Conservation (phyloP, 2,888 invertebrate genomes). For the Phania funesta region DNA sequence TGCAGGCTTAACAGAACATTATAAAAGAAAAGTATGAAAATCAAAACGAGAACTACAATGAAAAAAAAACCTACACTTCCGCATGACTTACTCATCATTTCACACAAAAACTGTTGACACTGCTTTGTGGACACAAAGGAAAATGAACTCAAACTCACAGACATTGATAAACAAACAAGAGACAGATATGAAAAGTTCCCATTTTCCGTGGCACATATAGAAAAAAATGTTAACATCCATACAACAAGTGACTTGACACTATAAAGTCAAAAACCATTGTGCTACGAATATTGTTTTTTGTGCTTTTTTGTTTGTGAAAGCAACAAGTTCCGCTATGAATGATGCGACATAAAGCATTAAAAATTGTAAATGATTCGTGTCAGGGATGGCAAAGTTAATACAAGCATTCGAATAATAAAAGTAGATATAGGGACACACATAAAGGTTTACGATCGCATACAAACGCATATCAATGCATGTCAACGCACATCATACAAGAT, state of each 20-base stretch:
- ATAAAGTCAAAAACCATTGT: constrained; percentile 39
- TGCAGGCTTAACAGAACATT: constrained; percentile 63
- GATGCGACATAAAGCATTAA: constrained; percentile 17
- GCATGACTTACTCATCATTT: constrained; percentile 67
- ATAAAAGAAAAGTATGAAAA: constrained; percentile 44
- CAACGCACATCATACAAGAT: no score
- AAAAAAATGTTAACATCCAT: constrained; percentile 18
- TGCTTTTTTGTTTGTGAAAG: constrained; percentile 11
- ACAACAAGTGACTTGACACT: constrained; percentile 43
- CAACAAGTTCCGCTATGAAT: constrained; percentile 62
- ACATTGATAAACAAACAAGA: constrained; percentile 57
- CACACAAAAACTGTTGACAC: constrained; percentile 63
- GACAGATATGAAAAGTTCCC: constrained; percentile 62
- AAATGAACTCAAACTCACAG: constrained; percentile 50
- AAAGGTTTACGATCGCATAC: no score
- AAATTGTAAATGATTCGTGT: constrained; percentile 34
- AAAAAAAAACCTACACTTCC: constrained; percentile 64
- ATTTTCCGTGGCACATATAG: constrained; percentile 45
- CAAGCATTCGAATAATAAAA: no score
- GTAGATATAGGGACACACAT: no score
- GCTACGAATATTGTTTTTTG: neutral
- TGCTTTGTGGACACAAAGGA: constrained; percentile 63
- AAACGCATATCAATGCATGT: no score
- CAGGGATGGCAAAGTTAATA: no score
- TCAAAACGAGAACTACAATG: constrained; percentile 49